phyloP scores from a whole-genome alignment of 2,113 vertebrate species.

The Cyphomyrus discorhynchus region DNA sequence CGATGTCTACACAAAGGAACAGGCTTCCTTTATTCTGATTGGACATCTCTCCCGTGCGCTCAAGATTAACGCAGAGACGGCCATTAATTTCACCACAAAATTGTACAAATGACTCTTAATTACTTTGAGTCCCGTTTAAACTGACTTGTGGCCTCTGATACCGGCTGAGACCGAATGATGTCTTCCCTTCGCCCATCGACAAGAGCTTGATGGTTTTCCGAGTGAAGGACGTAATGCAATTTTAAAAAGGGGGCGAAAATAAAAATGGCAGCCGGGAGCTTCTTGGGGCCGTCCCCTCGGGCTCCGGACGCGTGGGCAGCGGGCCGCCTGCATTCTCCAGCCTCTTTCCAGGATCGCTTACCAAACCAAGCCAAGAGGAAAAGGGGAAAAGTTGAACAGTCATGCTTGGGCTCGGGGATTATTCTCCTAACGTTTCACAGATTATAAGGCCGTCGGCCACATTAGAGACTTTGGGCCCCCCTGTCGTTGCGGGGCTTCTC shows the following conservation, averaged over 20 bases:
- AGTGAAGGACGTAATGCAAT: slow-evolving; percentile 12
- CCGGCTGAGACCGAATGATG: background rate
- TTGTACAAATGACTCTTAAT: slow-evolving; percentile 15
- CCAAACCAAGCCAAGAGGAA: slow-evolving; percentile 37
- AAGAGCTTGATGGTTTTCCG: background rate
- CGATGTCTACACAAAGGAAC: background rate
- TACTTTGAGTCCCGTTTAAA: background rate
- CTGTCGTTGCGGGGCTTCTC: slow-evolving; percentile 21
- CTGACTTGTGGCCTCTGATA: background rate
- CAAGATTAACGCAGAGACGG: background rate
- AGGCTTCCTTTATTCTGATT: background rate
- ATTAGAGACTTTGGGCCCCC: slow-evolving; percentile 50
- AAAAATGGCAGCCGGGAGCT: background rate
- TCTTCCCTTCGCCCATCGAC: background rate
- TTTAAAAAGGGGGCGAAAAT: background rate
- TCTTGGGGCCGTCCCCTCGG: background rate
- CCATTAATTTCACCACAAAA: background rate
- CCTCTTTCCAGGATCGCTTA: slow-evolving; percentile 41
- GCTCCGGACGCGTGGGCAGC: background rate
- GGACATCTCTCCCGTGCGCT: background rate
- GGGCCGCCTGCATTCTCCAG: slow-evolving; percentile 8
- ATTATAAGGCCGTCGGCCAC: slow-evolving; percentile 46
- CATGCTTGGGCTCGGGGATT: slow-evolving; percentile 47
- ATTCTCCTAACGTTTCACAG: slow-evolving; percentile 58
- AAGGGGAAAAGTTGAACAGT: slow-evolving; percentile 15